Evolutionary conservation across 2,888 invertebrate species (phyloP).

Genomic region (Rotaria magnacalcarata): DNA sequence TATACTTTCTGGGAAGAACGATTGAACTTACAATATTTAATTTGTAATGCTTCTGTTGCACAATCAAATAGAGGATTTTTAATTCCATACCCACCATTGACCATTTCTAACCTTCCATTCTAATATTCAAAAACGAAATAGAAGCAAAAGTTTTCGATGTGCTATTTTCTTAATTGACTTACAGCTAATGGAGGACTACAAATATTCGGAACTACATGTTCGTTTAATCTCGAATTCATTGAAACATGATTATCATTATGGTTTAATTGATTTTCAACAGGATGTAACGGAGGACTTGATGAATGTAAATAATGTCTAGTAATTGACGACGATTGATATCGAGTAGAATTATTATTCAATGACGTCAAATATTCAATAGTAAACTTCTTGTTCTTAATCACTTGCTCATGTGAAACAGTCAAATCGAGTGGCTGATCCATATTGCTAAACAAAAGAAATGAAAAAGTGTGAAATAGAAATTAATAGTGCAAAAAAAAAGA

Average conservation of each 20-base stretch:
- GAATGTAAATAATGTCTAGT: background rate
- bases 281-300: background rate
- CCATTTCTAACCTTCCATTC: background rate
- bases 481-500: background rate
- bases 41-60: conserved; percentile 29
- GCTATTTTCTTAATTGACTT: background rate
- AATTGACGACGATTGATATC: background rate
- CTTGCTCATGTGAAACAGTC: background rate
- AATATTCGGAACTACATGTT: background rate
- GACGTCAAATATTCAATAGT: conserved; percentile 10
- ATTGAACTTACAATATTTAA: conserved; percentile 5
- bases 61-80: conserved; percentile 34
- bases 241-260: no score
- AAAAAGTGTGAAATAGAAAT: background rate
- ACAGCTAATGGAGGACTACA: background rate
- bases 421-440: conserved; percentile 14
- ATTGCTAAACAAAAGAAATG: background rate
- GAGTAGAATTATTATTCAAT: background rate
- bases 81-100: conserved; percentile 20
- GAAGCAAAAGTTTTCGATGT: no score
- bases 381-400: background rate
- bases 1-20: background rate
- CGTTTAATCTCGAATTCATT: background rate
- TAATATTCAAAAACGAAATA: background rate
- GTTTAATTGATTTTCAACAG: background rate